Evolutionary conservation across 2,113 vertebrate species (phyloP).

Genomic region (Oceanodroma tethys): DNA sequence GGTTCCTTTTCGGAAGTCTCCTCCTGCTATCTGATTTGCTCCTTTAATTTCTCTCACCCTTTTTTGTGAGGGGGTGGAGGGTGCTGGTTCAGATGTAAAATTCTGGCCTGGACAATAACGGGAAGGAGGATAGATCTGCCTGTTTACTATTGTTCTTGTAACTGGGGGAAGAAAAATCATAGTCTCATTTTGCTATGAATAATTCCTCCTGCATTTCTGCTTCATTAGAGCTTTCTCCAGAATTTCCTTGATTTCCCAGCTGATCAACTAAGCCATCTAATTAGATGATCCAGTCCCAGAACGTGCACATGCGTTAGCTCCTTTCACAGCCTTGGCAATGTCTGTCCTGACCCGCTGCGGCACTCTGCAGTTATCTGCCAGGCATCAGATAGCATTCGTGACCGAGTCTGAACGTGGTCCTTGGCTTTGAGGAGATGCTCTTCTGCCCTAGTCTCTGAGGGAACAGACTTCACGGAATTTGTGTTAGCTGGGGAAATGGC

Average conservation of each 20-base stretch:
- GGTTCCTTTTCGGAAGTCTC: not conserved
- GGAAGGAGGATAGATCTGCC: not conserved
- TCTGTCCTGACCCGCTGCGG: not conserved
- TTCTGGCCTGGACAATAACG: not conserved
- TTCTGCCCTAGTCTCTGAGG: not conserved
- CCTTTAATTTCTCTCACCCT: not conserved
- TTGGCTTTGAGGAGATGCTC: not conserved
- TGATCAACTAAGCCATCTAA: not conserved
- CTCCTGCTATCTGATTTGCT: not conserved
- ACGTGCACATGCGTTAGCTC: rapidly evolving
- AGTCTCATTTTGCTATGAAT: rapidly evolving
- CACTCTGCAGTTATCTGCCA: not conserved
- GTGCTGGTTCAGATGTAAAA: not conserved
- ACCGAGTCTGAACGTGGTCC: rapidly evolving
- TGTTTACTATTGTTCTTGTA: not conserved
- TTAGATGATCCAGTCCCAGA: not conserved
- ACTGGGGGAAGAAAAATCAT: not conserved
- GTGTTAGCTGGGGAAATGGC: not conserved
- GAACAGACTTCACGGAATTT: not conserved
- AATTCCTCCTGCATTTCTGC: not conserved
- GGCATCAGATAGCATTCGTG: rapidly evolving
- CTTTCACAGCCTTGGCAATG: not conserved
- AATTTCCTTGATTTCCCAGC: not conserved
- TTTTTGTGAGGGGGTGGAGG: too few species aligned
- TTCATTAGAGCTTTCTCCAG: not conserved